Evolutionary conservation across 2,888 invertebrate species (phyloP), one percentile per base, ranked within the genome.

Genomic region (Endotricha flammealis): DNA sequence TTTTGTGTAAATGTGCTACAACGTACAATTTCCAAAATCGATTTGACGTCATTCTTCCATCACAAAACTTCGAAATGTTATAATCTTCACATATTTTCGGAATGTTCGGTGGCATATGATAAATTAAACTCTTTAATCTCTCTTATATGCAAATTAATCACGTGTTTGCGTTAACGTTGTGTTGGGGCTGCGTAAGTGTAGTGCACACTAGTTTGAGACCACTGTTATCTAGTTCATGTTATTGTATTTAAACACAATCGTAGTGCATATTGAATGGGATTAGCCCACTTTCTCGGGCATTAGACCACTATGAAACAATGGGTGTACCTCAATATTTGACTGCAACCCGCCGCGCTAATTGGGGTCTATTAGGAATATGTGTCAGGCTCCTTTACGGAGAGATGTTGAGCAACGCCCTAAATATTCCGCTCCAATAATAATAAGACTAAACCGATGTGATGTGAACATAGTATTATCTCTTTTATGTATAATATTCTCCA

Each of bases 21-120:
- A 36, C 25, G 27, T 35, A 52, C 46, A 49, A 48, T 48, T 48
- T 55, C 45, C 35, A 33, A 66, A 64, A 67, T 70, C n/a, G n/a
- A n/a, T n/a, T n/a, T 78, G 78, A 83, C 82, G 82, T 82, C 85
- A 83, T 74, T 73, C 72, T 76, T 77, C 65, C 63, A 71, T 61
- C 64, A 63, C 60, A 72, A 73, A 68, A 64, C 62, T 50, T 55
- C 48, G 45, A 57, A 58, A 64, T 57, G 23, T 12, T 13, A n/a
- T n/a, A n/a, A n/a, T n/a, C n/a, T n/a, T n/a, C n/a, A n/a, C n/a
- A n/a, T n/a, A n/a, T n/a, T n/a, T n/a, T n/a, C n/a, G n/a, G n/a
- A n/a, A n/a, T n/a, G n/a, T n/a, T n/a, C n/a, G n/a, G n/a, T n/a
- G n/a, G n/a, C n/a, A n/a, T n/a, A n/a, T n/a, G n/a, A n/a, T n/a